Base-by-base conservation (phyloP, 2,888 invertebrate species). In the Cephus spinipes region DNA sequence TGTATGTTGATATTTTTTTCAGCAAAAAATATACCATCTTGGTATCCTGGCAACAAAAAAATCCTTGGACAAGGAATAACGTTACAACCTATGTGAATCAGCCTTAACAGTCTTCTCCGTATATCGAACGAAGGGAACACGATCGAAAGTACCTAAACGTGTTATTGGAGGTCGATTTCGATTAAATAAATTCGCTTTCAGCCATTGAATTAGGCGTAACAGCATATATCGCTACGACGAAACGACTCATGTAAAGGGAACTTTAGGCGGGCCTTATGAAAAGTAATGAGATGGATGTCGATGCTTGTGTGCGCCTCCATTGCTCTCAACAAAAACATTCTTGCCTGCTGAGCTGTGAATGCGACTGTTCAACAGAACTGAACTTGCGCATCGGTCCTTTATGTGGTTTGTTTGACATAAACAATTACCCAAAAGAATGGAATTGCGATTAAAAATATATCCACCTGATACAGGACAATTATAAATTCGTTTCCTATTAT, bases 261-360 rank as follows among this genome's bases (percentile, higher is more conserved):
- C 55, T 33, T 71, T 32, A 71, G 32, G 71, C 31, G 31, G 73
- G n/a, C 68, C 55, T 73, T 68, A 77, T 68, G 73, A 32, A 76
- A 31, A 75, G 79, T 81, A 82, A 82, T 69, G 68, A 79, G 81
- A 81, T 76, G 77, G 71, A 83, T 78, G 78, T 74, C 74, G 78
- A 75, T 77, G 74, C 68, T 75, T 80, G 81, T 23, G 71, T 15
- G 15, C 77, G 77, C 83, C 81, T 82, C 80, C 79, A 73, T 71
- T 75, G 71, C 76, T 81, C 80, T 76, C 79, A 81, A 88, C 86
- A 87, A 87, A 86, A 88, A 85, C 87, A 88, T 87, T 88, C 86
- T 83, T 87, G 85, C 75, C 78, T 75, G 84, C 82, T 86, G 87
- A 88, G 86, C 83, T 85, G 86, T 85, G 83, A 84, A 86, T 76